Conservation (phyloP, 2,888 invertebrate genomes). For the Thecophora atra region DNA sequence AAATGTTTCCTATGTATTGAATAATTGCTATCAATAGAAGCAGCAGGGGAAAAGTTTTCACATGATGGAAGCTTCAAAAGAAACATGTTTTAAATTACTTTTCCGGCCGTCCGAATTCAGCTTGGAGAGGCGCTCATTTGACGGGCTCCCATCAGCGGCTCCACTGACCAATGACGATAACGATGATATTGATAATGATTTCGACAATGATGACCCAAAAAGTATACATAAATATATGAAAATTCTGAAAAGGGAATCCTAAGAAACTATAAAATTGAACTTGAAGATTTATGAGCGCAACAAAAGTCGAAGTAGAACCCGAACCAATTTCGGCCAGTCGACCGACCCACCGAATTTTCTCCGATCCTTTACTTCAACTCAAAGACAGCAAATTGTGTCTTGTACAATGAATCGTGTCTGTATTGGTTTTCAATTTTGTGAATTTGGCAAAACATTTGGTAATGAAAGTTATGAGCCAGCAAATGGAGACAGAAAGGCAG, state of each 20-base stretch:
- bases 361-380: background rate
- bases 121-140: slow-evolving; percentile 24
- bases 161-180: slow-evolving; percentile 7
- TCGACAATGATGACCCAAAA: slow-evolving; percentile 17
- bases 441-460: slow-evolving; percentile 30
- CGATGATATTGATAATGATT: slow-evolving; percentile 6
- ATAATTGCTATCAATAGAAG: slow-evolving; percentile 63
- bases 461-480: background rate
- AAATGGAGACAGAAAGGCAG: background rate
- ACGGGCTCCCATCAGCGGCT: slow-evolving; percentile 1
- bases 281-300: slow-evolving; percentile 24
- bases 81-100: slow-evolving; percentile 33
- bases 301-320: slow-evolving; percentile 10
- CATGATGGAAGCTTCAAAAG: slow-evolving; percentile 24
- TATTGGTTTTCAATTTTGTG: slow-evolving; percentile 30
- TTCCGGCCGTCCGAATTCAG: slow-evolving; percentile 16
- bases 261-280: slow-evolving; percentile 18
- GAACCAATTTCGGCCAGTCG: background rate
- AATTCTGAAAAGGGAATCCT: background rate
- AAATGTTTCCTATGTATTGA: too few relatives aligned
- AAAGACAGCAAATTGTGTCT: slow-evolving; percentile 58
- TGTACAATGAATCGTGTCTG: slow-evolving; percentile 52
- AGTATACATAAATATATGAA: slow-evolving; percentile 10
- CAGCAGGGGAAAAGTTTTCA: slow-evolving; percentile 10
- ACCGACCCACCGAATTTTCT: slow-evolving; percentile 19